phyloP scores from a whole-genome alignment of 1,140 invertebrate species.

The Drosophila yakuba region DNA sequence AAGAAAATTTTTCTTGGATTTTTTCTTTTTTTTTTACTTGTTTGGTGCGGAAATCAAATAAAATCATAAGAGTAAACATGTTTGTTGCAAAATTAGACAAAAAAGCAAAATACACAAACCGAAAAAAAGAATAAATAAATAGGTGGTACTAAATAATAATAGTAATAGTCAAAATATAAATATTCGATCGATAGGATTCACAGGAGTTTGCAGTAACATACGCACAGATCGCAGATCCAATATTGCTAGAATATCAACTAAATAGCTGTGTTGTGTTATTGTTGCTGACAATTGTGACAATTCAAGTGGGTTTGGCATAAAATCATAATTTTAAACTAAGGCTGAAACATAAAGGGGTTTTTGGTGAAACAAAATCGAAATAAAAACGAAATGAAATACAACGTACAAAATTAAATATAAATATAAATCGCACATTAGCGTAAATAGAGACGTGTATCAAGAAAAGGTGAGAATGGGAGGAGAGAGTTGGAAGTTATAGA shows the following conservation, averaged over 20 bases:
- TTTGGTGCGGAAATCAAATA: conserved; percentile 50
- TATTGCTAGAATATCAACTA: conserved; percentile 21
- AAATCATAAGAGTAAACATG: conserved; percentile 75
- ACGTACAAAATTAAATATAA: conserved; percentile 49
- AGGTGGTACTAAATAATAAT: conserved; percentile 42
- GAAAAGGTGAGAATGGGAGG: conserved; percentile 14
- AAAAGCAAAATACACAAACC: conserved; percentile 43
- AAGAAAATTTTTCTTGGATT: conserved; percentile 46
- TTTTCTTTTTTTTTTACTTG: conserved; percentile 31
- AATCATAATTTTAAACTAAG: conserved; percentile 26
- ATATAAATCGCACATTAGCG: conserved; percentile 20
- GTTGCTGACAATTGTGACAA: conserved; percentile 2
- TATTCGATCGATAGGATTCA: conserved; percentile 30
- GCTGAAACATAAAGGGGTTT: conserved; percentile 13
- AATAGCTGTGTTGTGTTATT: conserved; percentile 3
- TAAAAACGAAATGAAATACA: conserved; percentile 28
- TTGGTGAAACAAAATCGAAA: conserved; percentile 36
- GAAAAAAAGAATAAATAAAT: conserved; percentile 43
- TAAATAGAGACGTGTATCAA: conserved; percentile 18
- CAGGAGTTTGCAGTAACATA: conserved; percentile 22
- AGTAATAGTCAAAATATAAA: conserved; percentile 43
- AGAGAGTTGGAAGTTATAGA: conserved; percentile 5
- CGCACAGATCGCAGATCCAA: conserved; percentile 23
- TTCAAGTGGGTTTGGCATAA: conserved; percentile 17
- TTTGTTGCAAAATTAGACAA: conserved; percentile 4